Conservation (phyloP, 2,888 invertebrate genomes). For the Athalia circularis region DNA sequence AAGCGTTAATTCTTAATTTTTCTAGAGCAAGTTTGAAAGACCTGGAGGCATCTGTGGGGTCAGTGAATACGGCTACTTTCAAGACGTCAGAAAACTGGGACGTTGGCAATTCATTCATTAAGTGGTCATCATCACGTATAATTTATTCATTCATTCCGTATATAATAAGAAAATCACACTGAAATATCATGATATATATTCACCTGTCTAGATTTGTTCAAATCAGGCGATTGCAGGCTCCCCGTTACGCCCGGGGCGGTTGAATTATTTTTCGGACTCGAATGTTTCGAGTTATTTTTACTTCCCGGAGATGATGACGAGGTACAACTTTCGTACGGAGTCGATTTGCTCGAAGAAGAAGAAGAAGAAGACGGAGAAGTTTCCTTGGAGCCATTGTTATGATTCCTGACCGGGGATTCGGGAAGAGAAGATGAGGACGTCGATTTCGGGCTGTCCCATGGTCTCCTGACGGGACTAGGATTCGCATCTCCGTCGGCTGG, state of each 20-base stretch:
- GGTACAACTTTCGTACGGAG: constrained; percentile 62
- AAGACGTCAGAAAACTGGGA: too few species aligned
- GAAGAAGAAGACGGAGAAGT: not conserved
- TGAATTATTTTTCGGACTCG: constrained; percentile 53
- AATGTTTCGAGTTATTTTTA: constrained; percentile 49
- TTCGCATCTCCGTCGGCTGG: constrained; percentile 69
- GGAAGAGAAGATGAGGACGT: constrained; percentile 46
- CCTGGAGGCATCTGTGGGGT: too few species aligned
- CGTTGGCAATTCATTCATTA: too few species aligned
- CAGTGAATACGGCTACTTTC: too few species aligned
- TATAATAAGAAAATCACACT: too few species aligned
- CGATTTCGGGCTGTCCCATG: constrained; percentile 58
- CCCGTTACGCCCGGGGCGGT: constrained; percentile 51
- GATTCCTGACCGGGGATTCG: constrained; percentile 9
- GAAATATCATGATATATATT: not conserved
- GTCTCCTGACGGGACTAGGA: constrained; percentile 66
- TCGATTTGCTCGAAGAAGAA: constrained; percentile 53
- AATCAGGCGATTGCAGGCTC: constrained; percentile 59
- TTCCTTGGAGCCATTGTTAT: constrained; percentile 40
- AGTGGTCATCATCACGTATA: too few species aligned
- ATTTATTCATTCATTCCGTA: too few species aligned
- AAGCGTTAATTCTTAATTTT: too few species aligned
- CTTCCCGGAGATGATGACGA: constrained; percentile 55
- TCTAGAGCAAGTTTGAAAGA: too few species aligned
- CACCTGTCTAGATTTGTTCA: constrained; percentile 65